Evolutionary conservation across 2,797 vertebrate genomes (phyloP), one percentile per base, ranked within the genome.

Genomic region (Pangasius larnaudii): DNA sequence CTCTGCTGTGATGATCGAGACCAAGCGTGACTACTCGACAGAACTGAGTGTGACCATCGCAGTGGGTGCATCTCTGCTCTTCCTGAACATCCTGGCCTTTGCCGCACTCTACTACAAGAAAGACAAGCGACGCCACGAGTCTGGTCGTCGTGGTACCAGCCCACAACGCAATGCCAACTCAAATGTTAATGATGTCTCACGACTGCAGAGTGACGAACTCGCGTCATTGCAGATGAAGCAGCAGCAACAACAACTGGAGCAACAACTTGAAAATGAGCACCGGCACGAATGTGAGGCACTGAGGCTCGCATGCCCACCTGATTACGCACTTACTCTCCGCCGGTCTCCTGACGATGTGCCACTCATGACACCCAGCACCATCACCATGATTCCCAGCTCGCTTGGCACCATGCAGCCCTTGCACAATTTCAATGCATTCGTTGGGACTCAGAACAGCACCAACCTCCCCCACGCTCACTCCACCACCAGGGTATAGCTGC

Each of bases 171-270:
- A 95, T 92, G 94, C 97, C 5, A 89, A 93, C 0, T 88, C 97
- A 86, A 98, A 92, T 0, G 88, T 96, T 87, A 98, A 98, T 0
- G 98, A 98, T 88, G 95, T 98, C 0, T 96, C 97, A 0, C 98
- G 98, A 93, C 95, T 98, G 89, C 97, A 97, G 84, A 98, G 96
- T 0, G 98, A 99, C 90, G 98, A 98, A 92, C 96, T 99, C 53
- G 95, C 99, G 97, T 98, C 98, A 0, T 93, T 99, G 88, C 98
- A 98, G 96, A 98, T 99, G 97, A 99, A 99, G 93, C 98, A 98
- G 92, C 94, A 91, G 85, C 88, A 89, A 24, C 85, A 86, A 6
- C 85, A 99, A 92, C 98, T 98, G 92, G 94, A 91, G 85, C 88
- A 89, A 61, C 91, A 92, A 72, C 80, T 92, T 2, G 95, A 96